phyloP scores from a whole-genome alignment of 2,113 vertebrate species.

The Rhea americana region DNA sequence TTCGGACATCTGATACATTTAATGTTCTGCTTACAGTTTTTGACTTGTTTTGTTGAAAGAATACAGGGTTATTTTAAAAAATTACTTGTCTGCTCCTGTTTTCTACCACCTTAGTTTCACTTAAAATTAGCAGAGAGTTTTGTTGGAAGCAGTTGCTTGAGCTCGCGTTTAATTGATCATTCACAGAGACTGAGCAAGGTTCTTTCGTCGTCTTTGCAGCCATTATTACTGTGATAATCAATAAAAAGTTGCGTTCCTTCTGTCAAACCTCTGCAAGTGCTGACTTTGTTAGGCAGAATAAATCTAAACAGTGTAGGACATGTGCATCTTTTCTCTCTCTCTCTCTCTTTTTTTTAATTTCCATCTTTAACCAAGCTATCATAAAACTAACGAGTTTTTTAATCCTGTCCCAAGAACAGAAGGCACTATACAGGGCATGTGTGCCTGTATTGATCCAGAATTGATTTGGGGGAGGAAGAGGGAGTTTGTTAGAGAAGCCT shows the following conservation, averaged over 20 bases:
- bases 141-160: not conserved
- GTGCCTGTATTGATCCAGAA: slow-evolving; percentile 81
- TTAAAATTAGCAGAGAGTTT: slow-evolving; percentile 23
- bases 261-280: slow-evolving; percentile 30
- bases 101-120: not conserved
- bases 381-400: slow-evolving; percentile 71
- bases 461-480: slow-evolving; percentile 65
- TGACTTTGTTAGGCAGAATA: slow-evolving; percentile 39
- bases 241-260: slow-evolving; percentile 40
- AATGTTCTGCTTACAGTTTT: not conserved
- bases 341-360: slow-evolving; percentile 2
- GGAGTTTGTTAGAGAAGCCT: slow-evolving; percentile 71
- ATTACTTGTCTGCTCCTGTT: not conserved
- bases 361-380: slow-evolving; percentile 66
- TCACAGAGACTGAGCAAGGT: not conserved
- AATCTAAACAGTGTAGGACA: not conserved
- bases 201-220: slow-evolving; percentile 7
- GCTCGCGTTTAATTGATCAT: slow-evolving; percentile 14
- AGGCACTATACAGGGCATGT: slow-evolving; percentile 68
- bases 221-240: slow-evolving; percentile 15
- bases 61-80: not conserved
- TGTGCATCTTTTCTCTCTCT: not conserved
- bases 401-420: slow-evolving; percentile 79
- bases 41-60: not conserved
- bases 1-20: not conserved